Conservation (phyloP, 2,113 vertebrate species). For the Trachemys scripta region DNA sequence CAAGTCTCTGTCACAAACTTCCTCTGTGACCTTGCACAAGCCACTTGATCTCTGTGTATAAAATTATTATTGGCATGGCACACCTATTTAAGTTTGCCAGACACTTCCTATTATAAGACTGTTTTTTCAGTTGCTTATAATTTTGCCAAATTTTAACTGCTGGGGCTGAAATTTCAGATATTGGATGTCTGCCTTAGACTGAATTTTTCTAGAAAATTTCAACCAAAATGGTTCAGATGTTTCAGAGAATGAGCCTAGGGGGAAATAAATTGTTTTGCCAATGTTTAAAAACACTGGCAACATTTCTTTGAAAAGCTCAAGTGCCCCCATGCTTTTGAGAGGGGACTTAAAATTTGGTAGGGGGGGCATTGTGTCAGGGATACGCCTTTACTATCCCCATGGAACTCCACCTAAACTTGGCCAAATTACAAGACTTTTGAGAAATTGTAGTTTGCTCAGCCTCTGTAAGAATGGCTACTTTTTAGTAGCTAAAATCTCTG, state of each 20-base stretch:
- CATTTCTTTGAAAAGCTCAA: background rate
- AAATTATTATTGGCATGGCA: background rate
- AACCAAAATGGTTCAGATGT: background rate
- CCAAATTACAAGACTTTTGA: background rate
- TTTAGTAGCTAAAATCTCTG: background rate
- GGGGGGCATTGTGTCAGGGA: background rate
- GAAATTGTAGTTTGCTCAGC: background rate
- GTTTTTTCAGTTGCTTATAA: slow-evolving; percentile 29
- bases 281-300: background rate
- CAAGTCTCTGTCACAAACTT: background rate
- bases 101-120: background rate
- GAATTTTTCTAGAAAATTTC: slow-evolving; percentile 18
- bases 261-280: background rate
- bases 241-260: background rate
- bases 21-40: background rate
- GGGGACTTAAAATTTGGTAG: background rate
- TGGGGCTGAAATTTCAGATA: slow-evolving; percentile 53
- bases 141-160: slow-evolving; percentile 15
- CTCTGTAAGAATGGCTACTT: background rate
- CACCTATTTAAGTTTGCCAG: slow-evolving; percentile 23
- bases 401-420: background rate
- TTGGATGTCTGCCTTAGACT: slow-evolving; percentile 32
- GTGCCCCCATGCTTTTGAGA: background rate
- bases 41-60: background rate
- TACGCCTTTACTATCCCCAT: background rate